phyloP scores from a whole-genome alignment of 2,113 vertebrate genomes.

The Tragelaphus scriptus region DNA sequence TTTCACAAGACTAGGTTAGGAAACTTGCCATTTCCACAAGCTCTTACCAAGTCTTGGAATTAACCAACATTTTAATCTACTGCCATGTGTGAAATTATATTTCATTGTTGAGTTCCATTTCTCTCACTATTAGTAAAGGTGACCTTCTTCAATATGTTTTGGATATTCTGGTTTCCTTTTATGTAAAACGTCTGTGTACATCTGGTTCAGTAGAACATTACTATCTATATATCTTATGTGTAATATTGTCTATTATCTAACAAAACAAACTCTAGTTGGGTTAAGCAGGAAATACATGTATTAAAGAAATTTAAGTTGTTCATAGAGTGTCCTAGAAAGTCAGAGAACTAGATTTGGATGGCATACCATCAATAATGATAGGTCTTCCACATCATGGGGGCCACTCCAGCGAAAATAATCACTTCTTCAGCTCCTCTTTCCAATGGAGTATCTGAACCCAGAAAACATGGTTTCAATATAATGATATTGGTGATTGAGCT shows the following conservation, averaged over 20 bases:
- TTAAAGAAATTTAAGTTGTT: neutral
- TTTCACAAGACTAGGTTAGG: neutral
- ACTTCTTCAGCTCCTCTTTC: neutral
- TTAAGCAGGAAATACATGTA: neutral
- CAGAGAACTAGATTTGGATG: neutral
- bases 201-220: neutral
- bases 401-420: neutral
- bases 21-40: neutral
- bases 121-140: neutral
- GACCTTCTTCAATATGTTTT: neutral
- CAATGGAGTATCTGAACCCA: neutral
- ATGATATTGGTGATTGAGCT: neutral
- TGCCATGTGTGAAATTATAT: neutral
- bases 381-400: neutral
- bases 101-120: neutral
- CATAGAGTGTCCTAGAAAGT: neutral
- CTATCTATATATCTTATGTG: neutral
- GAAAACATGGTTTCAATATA: neutral
- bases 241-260: neutral
- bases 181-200: neutral
- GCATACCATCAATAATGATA: neutral
- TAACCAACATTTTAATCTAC: neutral
- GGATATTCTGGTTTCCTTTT: neutral
- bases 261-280: neutral
- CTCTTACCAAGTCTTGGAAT: neutral